These are phyloP conservation scores for Piscicola geometra DNA, from an alignment of 2,888 invertebrate genomes.

Conservation along the genomic window DNA sequence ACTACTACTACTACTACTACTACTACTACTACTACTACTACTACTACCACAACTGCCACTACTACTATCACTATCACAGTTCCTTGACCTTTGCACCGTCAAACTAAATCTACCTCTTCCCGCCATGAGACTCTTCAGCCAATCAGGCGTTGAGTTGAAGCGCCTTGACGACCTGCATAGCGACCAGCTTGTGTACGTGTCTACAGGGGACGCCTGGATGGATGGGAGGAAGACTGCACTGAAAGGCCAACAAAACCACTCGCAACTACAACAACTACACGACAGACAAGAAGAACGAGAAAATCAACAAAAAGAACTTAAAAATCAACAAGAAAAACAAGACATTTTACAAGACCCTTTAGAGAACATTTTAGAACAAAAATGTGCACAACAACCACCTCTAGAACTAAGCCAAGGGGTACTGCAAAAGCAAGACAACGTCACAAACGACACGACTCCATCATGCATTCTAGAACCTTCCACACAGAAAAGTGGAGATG, in stretches of 20 bases:
- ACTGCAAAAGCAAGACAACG: no score
- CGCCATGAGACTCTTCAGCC: constrained; percentile 54
- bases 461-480: no score
- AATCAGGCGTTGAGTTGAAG: constrained; percentile 52
- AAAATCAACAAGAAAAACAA: neutral
- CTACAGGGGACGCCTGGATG: constrained; percentile 54
- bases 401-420: neutral
- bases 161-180: constrained; percentile 49
- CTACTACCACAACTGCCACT: no score
- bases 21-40: no score
- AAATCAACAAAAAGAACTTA: neutral
- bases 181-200: constrained; percentile 52
- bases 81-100: constrained; percentile 53
- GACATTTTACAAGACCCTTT: neutral
- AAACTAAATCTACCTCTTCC: constrained; percentile 54
- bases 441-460: no score
- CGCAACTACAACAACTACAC: neutral
- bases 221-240: constrained; percentile 52
- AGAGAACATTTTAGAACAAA: neutral
- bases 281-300: no score
- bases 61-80: constrained; percentile 48
- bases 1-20: no score
- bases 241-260: constrained; percentile 1
- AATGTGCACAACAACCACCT: neutral
- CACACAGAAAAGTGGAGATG: no score